Percentiles rank a stretch among this genome's conserved stretches.
Conservation (phyloP, 1,140 invertebrate genomes). For the Drosophila ercepeae region DNA sequence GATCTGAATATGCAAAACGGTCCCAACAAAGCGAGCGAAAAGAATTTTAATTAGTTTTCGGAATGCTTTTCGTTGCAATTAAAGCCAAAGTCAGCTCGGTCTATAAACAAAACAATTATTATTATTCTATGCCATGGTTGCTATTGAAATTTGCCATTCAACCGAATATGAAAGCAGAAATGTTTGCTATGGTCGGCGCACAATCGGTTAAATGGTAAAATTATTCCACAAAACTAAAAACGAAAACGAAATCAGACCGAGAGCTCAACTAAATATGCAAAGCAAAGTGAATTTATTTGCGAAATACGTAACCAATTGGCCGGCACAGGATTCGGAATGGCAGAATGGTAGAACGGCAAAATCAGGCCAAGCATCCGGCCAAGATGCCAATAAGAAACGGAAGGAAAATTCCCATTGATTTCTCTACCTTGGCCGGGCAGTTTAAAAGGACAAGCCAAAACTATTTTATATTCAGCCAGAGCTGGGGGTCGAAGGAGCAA, state of each 20-base stretch:
- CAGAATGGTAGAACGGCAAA: conserved; percentile 4
- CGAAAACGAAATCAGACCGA: background rate
- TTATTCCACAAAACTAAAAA: conserved; percentile 15
- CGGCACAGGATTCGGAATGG: background rate
- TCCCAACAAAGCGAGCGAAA: conserved; percentile 36
- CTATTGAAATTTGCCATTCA: conserved; percentile 20
- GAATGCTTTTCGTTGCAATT: conserved; percentile 43
- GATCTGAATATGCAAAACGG: conserved; percentile 52
- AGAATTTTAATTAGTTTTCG: conserved; percentile 74
- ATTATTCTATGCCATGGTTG: background rate
- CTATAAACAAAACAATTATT: conserved; percentile 65
- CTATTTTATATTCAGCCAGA: conserved; percentile 68
- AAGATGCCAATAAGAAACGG: conserved; percentile 40
- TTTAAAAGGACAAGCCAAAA: conserved; percentile 59
- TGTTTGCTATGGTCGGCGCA: conserved; percentile 13
- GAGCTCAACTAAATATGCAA: conserved; percentile 35
- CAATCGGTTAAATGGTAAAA: conserved; percentile 30
- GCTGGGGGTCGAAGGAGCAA: conserved; percentile 2
- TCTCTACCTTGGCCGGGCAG: conserved; percentile 26
- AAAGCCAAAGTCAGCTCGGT: conserved; percentile 24
- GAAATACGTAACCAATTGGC: conserved; percentile 29
- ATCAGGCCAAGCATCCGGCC: conserved; percentile 26
- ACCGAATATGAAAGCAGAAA: conserved; percentile 11
- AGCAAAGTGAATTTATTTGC: conserved; percentile 30
- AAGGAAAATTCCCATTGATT: conserved; percentile 36